Conservation (phyloP, 2,797 vertebrate species). For the Channallabes apus region DNA sequence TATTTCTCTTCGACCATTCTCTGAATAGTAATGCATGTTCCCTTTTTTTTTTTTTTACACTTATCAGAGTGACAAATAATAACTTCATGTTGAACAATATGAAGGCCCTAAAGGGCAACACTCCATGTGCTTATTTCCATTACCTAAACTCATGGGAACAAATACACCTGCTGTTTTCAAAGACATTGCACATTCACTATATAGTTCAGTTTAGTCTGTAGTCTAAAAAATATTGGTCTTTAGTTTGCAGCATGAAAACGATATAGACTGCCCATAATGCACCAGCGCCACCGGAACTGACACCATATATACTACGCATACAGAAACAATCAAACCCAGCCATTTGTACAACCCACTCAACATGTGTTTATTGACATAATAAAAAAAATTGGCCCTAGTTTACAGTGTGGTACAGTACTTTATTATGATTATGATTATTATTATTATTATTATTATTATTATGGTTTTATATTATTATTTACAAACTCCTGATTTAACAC, state of each 20-base stretch:
- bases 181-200: neutral
- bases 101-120: conserved; percentile 7
- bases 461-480: neutral
- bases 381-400: neutral
- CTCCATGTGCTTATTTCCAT: conserved; percentile 15
- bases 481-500: conserved; percentile 8
- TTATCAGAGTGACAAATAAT: conserved; percentile 29
- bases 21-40: neutral
- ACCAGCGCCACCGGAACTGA: neutral
- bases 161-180: neutral
- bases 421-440: neutral
- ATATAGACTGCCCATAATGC: neutral
- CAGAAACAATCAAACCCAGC: neutral
- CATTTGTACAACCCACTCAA: neutral
- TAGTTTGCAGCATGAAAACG: neutral
- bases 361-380: neutral
- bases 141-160: conserved; percentile 11
- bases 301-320: neutral
- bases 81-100: conserved; percentile 22
- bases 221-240: neutral
- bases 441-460: neutral
- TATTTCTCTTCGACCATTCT: neutral
- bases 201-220: neutral
- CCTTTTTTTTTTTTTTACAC: neutral
- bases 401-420: neutral